Evolutionary conservation across 2,888 invertebrate species (phyloP), one percentile per base, ranked within the genome.

Genomic region (Caenorhabditis sp.): DNA sequence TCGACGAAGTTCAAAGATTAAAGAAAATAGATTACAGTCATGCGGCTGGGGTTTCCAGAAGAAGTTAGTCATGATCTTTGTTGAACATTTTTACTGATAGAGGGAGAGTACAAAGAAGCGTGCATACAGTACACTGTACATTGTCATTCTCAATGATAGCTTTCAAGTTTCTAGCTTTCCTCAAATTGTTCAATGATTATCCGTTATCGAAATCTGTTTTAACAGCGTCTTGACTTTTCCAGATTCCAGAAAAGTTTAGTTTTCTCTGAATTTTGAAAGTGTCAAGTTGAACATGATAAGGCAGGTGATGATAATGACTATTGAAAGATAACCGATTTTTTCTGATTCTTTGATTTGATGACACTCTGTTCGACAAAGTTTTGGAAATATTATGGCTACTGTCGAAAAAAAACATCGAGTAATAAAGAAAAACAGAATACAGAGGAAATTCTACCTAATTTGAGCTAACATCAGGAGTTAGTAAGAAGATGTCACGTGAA

Each of bases 1-100:
- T 58, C 31, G n/a, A 8, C n/a, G 31, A 58, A 63, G 63, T 63
- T 44, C 63, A 63, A 63, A 44, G 10, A 44, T 47, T 44, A 44
- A 63, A 63, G 63, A 63, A 28, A 63, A 63, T 28, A 63, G 63
- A n/a, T 28, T n/a, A 47, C 0, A 44, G n/a, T 47, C 26, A 19
- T 22, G 8, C 35, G 24, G 24, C 24, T n/a, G n/a, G 41, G 44
- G 38, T 38, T 63, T 63, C 63, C 44, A 26, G 54, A 26, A 54
- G 26, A 19, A 47, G 47, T 19, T 47, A 47, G 8, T 38, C 22
- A 22, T 49, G 49, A 22, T 49, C n/a, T 49, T 49, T 49, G 49
- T 49, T 49, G 22, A 49, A 19, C 49, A 49, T 49, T 49, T 49
- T 38, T 10, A 38, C 49, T 49, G 49, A 49, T 49, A 49, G 22